Evolutionary conservation across 2,113 vertebrate genomes (phyloP).

Genomic region (Clarias batrachus): DNA sequence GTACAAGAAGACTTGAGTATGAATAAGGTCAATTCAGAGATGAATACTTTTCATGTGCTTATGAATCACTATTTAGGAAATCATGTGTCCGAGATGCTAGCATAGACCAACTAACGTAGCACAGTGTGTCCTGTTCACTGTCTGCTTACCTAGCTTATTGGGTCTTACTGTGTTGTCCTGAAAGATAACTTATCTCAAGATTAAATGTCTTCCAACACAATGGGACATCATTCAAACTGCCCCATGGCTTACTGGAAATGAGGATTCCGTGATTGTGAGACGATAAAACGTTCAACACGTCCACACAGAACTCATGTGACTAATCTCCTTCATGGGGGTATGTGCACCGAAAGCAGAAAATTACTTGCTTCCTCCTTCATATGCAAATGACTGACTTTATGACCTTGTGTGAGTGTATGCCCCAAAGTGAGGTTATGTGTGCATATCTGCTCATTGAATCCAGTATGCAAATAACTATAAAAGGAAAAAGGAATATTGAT

Average conservation of each 20-base stretch:
- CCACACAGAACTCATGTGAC: not conserved
- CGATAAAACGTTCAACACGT: not conserved
- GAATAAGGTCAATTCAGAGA: not conserved
- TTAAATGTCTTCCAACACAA: conserved; percentile 7
- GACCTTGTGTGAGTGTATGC: not conserved
- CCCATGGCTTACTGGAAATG: conserved; percentile 44
- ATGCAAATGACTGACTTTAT: not conserved
- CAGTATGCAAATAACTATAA: not conserved
- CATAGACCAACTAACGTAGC: not conserved
- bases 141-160: not conserved
- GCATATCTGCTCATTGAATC: not conserved
- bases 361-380: not conserved
- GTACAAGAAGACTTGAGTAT: not conserved
- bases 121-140: conserved; percentile 17
- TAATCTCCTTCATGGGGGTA: not conserved
- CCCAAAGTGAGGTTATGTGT: not conserved
- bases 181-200: conserved; percentile 22
- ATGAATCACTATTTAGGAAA: conserved; percentile 25
- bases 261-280: conserved; percentile 31
- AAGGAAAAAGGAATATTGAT: not conserved
- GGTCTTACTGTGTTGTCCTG: not conserved
- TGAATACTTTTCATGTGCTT: not conserved
- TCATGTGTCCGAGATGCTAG: not conserved
- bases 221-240: not conserved
- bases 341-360: not conserved